These are phyloP conservation scores for Pomatostomus ruficeps DNA, from an alignment of 2,113 vertebrate species.

Conservation along the genomic window DNA sequence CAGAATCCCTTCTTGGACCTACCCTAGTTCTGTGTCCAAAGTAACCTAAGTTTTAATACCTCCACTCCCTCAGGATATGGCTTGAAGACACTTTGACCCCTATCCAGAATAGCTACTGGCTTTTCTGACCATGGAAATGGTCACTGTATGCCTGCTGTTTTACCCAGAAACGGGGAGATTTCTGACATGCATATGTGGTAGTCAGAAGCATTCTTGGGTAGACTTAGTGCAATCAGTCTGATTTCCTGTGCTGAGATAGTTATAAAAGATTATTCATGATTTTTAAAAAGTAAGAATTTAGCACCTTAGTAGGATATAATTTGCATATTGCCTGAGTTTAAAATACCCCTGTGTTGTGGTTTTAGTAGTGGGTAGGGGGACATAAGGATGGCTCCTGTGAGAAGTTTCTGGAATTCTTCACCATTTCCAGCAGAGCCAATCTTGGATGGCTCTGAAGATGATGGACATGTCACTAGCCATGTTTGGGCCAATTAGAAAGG, in stretches of 20 bases:
- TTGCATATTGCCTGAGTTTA: not conserved
- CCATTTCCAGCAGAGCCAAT: too few relatives aligned
- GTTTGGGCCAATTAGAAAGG: too few relatives aligned
- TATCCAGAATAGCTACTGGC: not conserved
- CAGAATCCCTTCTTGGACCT: not conserved
- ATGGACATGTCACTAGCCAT: too few relatives aligned
- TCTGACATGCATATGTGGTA: not conserved
- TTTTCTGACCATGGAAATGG: not conserved
- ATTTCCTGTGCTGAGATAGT: not conserved
- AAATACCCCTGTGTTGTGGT: too few relatives aligned
- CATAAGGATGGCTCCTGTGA: too few relatives aligned
- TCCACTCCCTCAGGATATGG: not conserved
- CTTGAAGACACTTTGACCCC: not conserved
- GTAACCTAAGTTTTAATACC: not conserved
- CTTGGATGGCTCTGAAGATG: too few relatives aligned
- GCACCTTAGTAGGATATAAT: not conserved
- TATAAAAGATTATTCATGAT: not conserved
- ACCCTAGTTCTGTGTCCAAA: fast-evolving
- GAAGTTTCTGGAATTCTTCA: too few relatives aligned
- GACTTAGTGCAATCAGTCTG: not conserved
- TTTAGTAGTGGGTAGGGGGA: too few relatives aligned
- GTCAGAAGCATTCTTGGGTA: not conserved
- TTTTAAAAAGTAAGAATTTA: not conserved
- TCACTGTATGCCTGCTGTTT: fast-evolving
- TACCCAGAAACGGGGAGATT: not conserved